Percentiles rank a stretch among this genome's conserved stretches.
phyloP scores from a whole-genome alignment of 1,140 invertebrate genomes.

The Eumaeus atala region DNA sequence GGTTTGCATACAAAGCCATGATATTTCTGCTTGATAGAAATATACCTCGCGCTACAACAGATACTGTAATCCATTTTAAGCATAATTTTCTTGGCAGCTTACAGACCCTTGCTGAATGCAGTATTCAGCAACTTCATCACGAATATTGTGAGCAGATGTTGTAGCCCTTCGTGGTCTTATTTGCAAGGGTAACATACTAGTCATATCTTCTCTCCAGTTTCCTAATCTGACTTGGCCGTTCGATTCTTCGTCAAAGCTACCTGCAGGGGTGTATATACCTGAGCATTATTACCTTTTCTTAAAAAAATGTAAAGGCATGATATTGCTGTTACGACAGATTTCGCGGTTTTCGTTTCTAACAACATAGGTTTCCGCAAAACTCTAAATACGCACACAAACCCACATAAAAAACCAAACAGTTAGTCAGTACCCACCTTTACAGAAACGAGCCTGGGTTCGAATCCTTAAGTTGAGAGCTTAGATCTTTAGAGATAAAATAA shows the following conservation, averaged over 20 bases:
- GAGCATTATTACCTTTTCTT: slow-evolving; percentile 26
- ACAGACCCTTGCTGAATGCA: slow-evolving; percentile 25
- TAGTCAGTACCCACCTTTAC: too few relatives aligned
- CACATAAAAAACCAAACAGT: too few relatives aligned
- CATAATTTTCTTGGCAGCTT: slow-evolving; percentile 24
- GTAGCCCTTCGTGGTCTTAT: slow-evolving; percentile 25
- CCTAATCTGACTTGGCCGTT: slow-evolving; percentile 24
- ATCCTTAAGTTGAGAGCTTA: too few relatives aligned
- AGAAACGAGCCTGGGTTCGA: too few relatives aligned
- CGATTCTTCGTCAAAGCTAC: slow-evolving; percentile 25
- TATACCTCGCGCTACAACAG: slow-evolving; percentile 19
- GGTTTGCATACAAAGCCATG: slow-evolving; percentile 23
- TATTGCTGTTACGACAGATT: slow-evolving; percentile 20
- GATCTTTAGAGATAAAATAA: too few relatives aligned
- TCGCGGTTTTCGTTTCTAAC: slow-evolving; percentile 10
- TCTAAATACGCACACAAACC: too few relatives aligned
- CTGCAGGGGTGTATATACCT: slow-evolving; percentile 21
- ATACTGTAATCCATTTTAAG: slow-evolving; percentile 27
- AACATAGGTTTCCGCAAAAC: background rate
- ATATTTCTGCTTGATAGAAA: slow-evolving; percentile 25
- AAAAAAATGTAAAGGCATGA: slow-evolving; percentile 19
- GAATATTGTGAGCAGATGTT: slow-evolving; percentile 23
- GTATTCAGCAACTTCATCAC: slow-evolving; percentile 24
- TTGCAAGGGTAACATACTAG: slow-evolving; percentile 26
- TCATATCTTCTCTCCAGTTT: slow-evolving; percentile 25